These are phyloP conservation scores for Platycheirus rosarum DNA, from an alignment of 2,888 invertebrate genomes.

Conservation along the genomic window DNA sequence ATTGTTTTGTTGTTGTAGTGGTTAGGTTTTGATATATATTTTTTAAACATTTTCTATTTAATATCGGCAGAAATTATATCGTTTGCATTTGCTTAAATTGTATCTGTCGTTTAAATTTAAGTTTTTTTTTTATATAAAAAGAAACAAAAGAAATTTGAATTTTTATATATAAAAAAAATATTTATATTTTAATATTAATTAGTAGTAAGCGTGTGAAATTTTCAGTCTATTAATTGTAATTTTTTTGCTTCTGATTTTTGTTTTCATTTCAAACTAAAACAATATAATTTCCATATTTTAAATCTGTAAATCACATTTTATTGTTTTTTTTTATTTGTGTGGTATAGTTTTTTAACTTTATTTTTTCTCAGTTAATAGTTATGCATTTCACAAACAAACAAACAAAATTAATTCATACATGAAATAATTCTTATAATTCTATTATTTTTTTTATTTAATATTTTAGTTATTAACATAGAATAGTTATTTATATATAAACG, in stretches of 20 bases:
- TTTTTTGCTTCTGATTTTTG: slow-evolving; percentile 48
- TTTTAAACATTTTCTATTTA: slow-evolving; percentile 16
- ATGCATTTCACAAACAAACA: slow-evolving; percentile 51
- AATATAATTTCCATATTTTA: background rate
- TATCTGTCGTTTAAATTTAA: slow-evolving; percentile 9
- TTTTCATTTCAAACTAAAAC: slow-evolving; percentile 29
- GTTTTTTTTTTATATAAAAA: slow-evolving; percentile 36
- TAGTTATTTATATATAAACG: slow-evolving; percentile 19
- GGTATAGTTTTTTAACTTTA: slow-evolving; percentile 1
- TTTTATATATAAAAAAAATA: slow-evolving; percentile 26
- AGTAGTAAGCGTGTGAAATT: slow-evolving; percentile 72
- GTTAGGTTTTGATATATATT: slow-evolving; percentile 25
- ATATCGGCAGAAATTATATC: slow-evolving; percentile 31
- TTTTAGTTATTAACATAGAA: background rate
- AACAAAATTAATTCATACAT: slow-evolving; percentile 23
- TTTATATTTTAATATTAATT: slow-evolving; percentile 36
- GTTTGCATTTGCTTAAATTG: slow-evolving; percentile 28
- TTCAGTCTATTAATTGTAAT: slow-evolving; percentile 72
- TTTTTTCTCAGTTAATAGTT: slow-evolving; percentile 16
- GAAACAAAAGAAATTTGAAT: slow-evolving; percentile 38
- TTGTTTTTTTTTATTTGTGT: slow-evolving; percentile 12
- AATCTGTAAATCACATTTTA: slow-evolving; percentile 45
- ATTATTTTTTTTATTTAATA: slow-evolving; percentile 1
- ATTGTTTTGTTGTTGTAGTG: slow-evolving; percentile 43
- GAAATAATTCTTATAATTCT: slow-evolving; percentile 42